Evolutionary conservation across 2,113 vertebrate species (phyloP).

Genomic region (Atlantisia rogersi): DNA sequence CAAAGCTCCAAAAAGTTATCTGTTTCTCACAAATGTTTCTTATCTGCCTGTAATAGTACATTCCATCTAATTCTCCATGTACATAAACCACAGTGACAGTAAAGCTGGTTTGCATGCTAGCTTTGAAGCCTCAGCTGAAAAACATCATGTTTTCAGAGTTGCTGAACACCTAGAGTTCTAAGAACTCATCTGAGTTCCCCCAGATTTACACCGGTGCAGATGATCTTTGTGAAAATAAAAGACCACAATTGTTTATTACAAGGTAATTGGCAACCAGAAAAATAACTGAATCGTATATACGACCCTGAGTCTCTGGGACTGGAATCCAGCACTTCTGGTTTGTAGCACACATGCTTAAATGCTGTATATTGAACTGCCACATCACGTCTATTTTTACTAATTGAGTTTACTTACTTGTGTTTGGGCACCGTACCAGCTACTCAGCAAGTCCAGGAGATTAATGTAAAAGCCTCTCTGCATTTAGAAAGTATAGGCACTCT

Average conservation of each 20-base stretch:
- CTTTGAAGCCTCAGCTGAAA: neutral
- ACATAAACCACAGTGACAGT: neutral
- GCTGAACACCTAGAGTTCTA: neutral
- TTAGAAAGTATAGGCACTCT: conserved; percentile 54
- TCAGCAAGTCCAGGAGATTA: conserved; percentile 36
- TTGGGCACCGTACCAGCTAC: conserved; percentile 52
- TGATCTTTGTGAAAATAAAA: neutral
- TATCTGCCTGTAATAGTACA: neutral
- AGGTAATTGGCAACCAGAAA: neutral
- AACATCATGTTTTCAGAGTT: neutral
- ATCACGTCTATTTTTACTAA: conserved; percentile 53
- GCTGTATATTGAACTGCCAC: conserved; percentile 6
- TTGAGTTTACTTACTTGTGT: conserved; percentile 55
- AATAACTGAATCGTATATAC: neutral
- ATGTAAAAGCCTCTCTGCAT: conserved; percentile 39
- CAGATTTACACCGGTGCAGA: neutral
- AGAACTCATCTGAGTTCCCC: neutral
- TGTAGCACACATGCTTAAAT: neutral
- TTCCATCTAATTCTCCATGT: neutral
- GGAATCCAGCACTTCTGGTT: neutral
- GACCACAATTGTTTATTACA: neutral
- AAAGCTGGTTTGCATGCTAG: neutral
- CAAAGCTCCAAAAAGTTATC: neutral
- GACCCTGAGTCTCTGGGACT: neutral
- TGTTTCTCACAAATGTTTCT: neutral